A percentile compares a stretch with the other conserved stretches of the same genome.
phyloP scores from a whole-genome alignment of 2,888 invertebrate genomes.

The Seira ritae region DNA sequence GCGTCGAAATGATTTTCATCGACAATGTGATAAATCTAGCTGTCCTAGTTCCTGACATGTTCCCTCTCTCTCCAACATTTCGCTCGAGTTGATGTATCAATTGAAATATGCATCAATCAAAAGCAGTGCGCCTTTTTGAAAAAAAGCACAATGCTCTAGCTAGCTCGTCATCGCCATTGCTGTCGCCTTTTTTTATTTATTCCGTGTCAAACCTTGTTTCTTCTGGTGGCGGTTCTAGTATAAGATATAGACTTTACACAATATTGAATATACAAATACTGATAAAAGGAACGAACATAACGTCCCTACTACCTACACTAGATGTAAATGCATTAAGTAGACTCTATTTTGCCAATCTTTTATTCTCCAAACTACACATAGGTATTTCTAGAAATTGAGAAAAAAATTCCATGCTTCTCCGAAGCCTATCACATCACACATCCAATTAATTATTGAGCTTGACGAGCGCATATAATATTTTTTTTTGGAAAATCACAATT shows the following conservation, averaged over 20 bases:
- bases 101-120: constrained; percentile 5
- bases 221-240: background rate
- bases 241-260: too few species aligned
- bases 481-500: constrained; percentile 32
- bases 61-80: background rate
- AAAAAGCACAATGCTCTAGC: too few species aligned
- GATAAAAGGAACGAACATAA: too few species aligned
- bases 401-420: background rate
- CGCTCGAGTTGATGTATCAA: background rate
- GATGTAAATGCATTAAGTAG: background rate
- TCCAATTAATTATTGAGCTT: constrained; percentile 61
- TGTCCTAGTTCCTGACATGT: background rate
- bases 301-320: too few species aligned
- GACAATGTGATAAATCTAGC: background rate
- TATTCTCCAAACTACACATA: background rate
- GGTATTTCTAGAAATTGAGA: background rate
- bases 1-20: background rate
- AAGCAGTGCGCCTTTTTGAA: background rate
- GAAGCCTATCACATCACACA: constrained; percentile 6
- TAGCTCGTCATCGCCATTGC: too few species aligned
- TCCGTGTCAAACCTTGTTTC: background rate
- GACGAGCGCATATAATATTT: constrained; percentile 34
- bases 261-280: too few species aligned
- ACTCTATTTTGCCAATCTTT: background rate
- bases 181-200: background rate